Base-by-base conservation (phyloP, 2,888 invertebrate species). In the Orchesella flavescens region DNA sequence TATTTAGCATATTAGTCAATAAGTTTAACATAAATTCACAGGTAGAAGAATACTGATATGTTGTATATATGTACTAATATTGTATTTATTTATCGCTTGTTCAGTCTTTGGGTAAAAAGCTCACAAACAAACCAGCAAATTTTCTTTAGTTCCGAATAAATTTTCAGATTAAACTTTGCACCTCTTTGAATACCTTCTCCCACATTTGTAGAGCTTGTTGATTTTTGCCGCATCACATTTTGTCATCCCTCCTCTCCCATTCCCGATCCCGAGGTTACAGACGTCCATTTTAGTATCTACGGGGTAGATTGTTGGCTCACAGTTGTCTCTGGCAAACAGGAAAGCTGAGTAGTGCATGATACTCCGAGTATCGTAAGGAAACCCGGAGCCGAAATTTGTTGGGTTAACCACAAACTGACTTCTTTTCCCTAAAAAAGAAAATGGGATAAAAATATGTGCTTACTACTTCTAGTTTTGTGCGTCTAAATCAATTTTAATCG, bases 311-410 rank as follows among this genome's bases (percentile, higher is more conserved):
- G 83, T 83, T 1, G 83, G 83, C 49, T 73, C 78, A 19, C 68
- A 66, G 23, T 57, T 65, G 57, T 83, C 55, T 19, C 23, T 57
- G 0, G 83, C 83, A 43, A 83, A 83, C 7, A 73, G 68, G 43
- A 78, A 83, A 12, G 78, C 83, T 0, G 77, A 77, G 68, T 83
- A 83, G 44, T 83, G 83, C 83, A 83, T 83, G 9, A 83, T 83
- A 53, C 83, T 78, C 13, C 68, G 63, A 23, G 73, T 59, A 13
- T 83, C 83, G 73, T 83, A 83, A 0, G 73, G 66, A 49, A 72
- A 77, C 1, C 77, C 83, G 10, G 17, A 57, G 43, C 79, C 79
- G 43, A 55, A 23, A 13, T 65, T 57, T 13, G 55, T 12, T 12
- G 72, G 79, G 24, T 79, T 79, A 0, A 73, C 17, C 46, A 71